These are phyloP conservation scores for Phycodurus eques DNA, from an alignment of 2,113 vertebrate genomes.

Conservation along the genomic window DNA sequence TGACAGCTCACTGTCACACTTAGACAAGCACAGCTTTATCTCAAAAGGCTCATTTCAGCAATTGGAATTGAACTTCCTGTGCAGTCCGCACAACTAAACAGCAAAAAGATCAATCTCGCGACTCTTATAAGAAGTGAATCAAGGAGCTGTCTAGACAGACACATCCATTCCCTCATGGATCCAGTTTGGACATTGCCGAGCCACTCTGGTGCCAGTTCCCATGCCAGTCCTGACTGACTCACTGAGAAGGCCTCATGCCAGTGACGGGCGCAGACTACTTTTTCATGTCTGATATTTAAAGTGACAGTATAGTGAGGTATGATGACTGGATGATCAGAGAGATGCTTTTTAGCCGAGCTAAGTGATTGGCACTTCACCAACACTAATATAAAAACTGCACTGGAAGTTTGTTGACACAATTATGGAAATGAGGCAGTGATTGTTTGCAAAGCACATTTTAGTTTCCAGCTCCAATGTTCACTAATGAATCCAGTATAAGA, in stretches of 20 bases:
- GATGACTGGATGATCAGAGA: neutral
- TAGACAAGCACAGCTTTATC: conserved; percentile 23
- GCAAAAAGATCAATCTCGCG: conserved; percentile 20
- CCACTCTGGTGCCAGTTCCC: conserved; percentile 59
- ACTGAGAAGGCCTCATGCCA: neutral
- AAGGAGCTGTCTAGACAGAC: conserved; percentile 35
- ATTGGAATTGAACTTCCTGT: neutral
- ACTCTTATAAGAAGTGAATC: conserved; percentile 33
- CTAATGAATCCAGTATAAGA: neutral
- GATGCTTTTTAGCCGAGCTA: neutral
- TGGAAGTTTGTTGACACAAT: neutral
- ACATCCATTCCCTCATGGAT: conserved; percentile 50
- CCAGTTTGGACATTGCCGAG: conserved; percentile 44
- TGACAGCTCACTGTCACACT: conserved; percentile 31
- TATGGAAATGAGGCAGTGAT: neutral
- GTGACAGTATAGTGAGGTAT: neutral
- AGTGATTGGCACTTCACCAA: neutral
- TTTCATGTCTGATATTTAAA: neutral
- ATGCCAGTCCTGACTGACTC: conserved; percentile 56
- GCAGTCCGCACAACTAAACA: neutral
- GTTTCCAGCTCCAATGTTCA: neutral
- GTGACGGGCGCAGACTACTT: neutral
- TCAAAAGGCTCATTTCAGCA: conserved; percentile 23
- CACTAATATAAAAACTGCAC: neutral
- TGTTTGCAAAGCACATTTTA: neutral